Evolutionary conservation across 2,113 vertebrate genomes (phyloP), one percentile per base, ranked within the genome.

Genomic region (Ailurus styani): DNA sequence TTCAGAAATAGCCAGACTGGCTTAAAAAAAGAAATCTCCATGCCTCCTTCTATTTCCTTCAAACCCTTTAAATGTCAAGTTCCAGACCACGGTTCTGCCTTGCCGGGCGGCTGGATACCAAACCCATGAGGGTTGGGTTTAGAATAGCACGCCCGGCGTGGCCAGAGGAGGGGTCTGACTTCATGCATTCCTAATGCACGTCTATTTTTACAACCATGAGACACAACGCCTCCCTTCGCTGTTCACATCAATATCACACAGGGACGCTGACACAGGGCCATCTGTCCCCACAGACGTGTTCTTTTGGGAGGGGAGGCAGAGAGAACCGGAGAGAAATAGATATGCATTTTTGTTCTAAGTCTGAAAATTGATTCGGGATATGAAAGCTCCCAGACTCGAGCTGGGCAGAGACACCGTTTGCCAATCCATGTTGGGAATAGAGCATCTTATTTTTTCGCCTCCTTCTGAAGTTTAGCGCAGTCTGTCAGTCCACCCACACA

Each of bases 261-360:
- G 97, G 98, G 98, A 97, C 84, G 79, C 96, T 98, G 98, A 98
- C 98, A 98, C 90, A 79, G 84, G 98, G 97, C 98, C 98, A 98
- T 98, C 98, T 98, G 98, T 98, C 97, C 98, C 92, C 70, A 0
- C 98, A 98, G 97, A 97, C 85, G 47, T 66, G 10, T 83, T 95
- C 94, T 95, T 94, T 83, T 15, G 60, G 89, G 92, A 96, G 90
- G 90, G 86, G 89, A 96, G 70, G 82, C 95, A 87, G 90, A 75
- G 96, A 52, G 90, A 87, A 66, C 29, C 2, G 45, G 81, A 73
- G 79, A 66, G 91, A 82, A 82, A 87, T 15, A 57, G 94, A 94
- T 14, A 89, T 1, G 40, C 60, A 31, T 91, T 96, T 97, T 88
- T 73, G 68, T 92, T 96, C 87, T 89, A 37, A 96, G 79, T 87